Evolutionary conservation across 2,797 vertebrate species (phyloP).

Genomic region (Tympanoctomys barrerae): DNA sequence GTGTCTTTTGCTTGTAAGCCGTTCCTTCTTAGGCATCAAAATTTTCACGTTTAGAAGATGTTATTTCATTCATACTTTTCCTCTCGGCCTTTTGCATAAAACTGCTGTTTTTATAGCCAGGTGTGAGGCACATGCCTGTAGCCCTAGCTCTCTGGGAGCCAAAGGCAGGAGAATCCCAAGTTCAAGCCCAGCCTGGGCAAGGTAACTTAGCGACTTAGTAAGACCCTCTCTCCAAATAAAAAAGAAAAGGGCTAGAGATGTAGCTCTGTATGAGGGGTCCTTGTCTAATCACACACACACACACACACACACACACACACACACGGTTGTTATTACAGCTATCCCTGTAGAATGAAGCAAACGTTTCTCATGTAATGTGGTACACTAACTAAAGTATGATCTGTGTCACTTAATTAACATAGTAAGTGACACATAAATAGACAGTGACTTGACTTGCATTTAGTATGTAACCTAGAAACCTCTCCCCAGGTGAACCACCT

Average conservation of each 20-base stretch:
- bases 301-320: not conserved
- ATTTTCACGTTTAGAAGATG: not conserved
- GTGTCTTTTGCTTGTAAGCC: constrained; percentile 34
- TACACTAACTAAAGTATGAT: not conserved
- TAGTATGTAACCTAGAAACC: constrained; percentile 1
- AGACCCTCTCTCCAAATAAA: not conserved
- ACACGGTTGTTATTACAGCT: not conserved
- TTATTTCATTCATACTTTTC: not conserved
- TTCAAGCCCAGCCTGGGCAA: not conserved
- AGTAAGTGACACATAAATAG: not conserved
- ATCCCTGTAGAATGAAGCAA: constrained; percentile 29
- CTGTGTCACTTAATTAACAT: not conserved
- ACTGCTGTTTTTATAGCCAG: not conserved
- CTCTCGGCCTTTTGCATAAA: not conserved
- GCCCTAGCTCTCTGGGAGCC: not conserved
- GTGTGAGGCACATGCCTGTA: not conserved
- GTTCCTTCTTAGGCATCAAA: constrained; percentile 33
- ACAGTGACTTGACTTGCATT: not conserved
- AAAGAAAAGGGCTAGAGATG: not conserved
- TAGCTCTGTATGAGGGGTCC: not conserved
- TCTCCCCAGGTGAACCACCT: not conserved
- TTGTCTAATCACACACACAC: not conserved
- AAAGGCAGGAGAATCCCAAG: not conserved
- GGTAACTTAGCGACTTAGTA: not conserved
- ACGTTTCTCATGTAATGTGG: not conserved